These are phyloP conservation scores for Hedychridium roseum DNA, from an alignment of 2,888 invertebrate species.

Conservation along the genomic window DNA sequence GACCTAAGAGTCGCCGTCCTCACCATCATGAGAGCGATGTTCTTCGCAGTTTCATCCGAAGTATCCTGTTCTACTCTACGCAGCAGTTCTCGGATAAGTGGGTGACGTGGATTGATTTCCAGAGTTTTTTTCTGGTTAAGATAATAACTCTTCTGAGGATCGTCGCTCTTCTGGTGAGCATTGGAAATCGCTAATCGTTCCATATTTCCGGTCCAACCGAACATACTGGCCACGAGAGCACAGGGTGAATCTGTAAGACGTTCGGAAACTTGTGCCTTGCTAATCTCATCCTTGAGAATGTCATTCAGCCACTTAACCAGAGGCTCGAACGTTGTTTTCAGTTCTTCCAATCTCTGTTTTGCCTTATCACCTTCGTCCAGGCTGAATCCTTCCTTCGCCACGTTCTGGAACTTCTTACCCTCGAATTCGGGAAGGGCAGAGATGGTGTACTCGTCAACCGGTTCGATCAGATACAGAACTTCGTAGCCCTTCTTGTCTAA, in stretches of 20 bases:
- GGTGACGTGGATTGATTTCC: constrained; percentile 98
- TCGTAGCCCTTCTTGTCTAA: constrained; percentile 93
- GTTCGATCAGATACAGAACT: constrained; percentile 92
- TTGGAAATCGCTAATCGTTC: constrained; percentile 94
- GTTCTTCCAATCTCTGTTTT: constrained; percentile 79
- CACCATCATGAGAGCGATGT: constrained; percentile 89
- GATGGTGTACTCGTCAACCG: constrained; percentile 98
- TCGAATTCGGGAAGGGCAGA: constrained; percentile 97
- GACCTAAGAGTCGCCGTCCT: constrained; percentile 92
- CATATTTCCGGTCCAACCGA: constrained; percentile 99
- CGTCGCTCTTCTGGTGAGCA: constrained; percentile 95
- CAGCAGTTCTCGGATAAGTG: constrained; percentile 90
- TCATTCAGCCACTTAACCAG: constrained; percentile 90
- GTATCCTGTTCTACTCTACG: constrained; percentile 81
- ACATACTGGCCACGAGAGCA: constrained; percentile 94
- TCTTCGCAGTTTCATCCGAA: constrained; percentile 79
- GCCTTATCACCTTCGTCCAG: constrained; percentile 73
- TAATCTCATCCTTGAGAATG: constrained; percentile 78
- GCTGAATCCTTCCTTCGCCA: constrained; percentile 96
- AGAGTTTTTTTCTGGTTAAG: constrained; percentile 94
- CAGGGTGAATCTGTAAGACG: constrained; percentile 92
- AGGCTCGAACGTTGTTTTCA: constrained; percentile 85
- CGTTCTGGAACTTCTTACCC: constrained; percentile 99
- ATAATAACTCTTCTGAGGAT: constrained; percentile 89
- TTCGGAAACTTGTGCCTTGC: constrained; percentile 86